Percentiles rank a stretch among this genome's conserved stretches.
Conservation (phyloP, 1,140 invertebrate species). For the Charaxes varanes region DNA sequence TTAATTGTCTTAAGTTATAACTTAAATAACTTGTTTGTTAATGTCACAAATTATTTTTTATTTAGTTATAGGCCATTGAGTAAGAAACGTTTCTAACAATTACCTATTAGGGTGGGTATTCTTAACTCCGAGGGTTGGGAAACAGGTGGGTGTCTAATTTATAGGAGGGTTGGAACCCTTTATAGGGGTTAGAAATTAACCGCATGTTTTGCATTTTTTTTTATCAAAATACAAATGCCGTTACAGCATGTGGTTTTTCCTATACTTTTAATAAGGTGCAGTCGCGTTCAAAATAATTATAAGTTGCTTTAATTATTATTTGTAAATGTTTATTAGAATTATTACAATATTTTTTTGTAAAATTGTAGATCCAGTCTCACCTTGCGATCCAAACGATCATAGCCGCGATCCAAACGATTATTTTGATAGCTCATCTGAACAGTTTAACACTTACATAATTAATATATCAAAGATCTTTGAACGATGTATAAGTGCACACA, state of each 20-base stretch:
- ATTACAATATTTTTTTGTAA: too few species aligned
- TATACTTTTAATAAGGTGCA: not conserved
- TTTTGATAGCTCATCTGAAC: too few species aligned
- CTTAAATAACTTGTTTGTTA: too few species aligned
- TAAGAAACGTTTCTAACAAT: slow-evolving; percentile 27
- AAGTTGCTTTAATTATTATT: not conserved
- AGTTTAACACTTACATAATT: too few species aligned
- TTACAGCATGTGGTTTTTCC: slow-evolving; percentile 11
- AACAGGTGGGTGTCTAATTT: slow-evolving; percentile 61
- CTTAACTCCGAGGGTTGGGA: slow-evolving; percentile 26
- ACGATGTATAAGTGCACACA: too few species aligned
- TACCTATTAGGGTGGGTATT: slow-evolving; percentile 19
- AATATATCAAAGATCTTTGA: too few species aligned
- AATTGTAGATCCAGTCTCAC: too few species aligned
- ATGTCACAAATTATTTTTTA: too few species aligned
- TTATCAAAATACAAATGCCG: slow-evolving; percentile 4
- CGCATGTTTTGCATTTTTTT: slow-evolving; percentile 62
- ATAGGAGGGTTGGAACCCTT: slow-evolving; percentile 40
- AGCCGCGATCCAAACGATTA: too few species aligned
- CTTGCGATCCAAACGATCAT: too few species aligned
- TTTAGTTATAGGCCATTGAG: slow-evolving; percentile 14
- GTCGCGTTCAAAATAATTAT: slow-evolving; percentile 2
- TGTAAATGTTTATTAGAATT: not conserved
- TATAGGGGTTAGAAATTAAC: slow-evolving; percentile 49
- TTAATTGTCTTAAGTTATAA: too few species aligned